Evolutionary conservation across 2,797 vertebrate genomes (phyloP).

Genomic region (Malurus splendens): DNA sequence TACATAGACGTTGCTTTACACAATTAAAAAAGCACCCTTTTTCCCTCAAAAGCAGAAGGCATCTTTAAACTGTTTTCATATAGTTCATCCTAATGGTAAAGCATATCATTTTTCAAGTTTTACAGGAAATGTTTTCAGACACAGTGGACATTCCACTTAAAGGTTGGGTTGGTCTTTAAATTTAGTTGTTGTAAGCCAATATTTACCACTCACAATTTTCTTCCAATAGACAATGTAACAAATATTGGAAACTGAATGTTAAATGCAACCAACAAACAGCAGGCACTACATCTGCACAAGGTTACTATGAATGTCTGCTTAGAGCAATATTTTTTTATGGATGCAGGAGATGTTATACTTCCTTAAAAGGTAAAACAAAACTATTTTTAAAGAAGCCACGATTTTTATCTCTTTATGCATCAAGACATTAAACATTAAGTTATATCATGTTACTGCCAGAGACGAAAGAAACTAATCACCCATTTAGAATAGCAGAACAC

Average conservation of each 20-base stretch:
- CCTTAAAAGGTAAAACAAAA: slow-evolving; percentile 41
- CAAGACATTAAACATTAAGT: slow-evolving; percentile 63
- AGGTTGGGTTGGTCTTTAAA: slow-evolving; percentile 15
- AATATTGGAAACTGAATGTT: not conserved
- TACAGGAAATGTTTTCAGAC: slow-evolving; percentile 80
- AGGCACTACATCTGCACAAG: slow-evolving; percentile 41
- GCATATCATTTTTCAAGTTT: slow-evolving; percentile 83
- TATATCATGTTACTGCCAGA: slow-evolving; percentile 59
- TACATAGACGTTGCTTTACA: slow-evolving; percentile 68
- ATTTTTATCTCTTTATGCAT: slow-evolving; percentile 56
- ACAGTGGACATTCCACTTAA: slow-evolving; percentile 44
- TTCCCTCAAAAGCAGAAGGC: slow-evolving; percentile 73
- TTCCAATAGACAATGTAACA: slow-evolving; percentile 28
- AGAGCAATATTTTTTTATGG: slow-evolving; percentile 14
- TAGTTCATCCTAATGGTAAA: slow-evolving; percentile 73
- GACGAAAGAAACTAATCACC: slow-evolving; percentile 63
- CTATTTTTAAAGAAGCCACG: slow-evolving; percentile 56
- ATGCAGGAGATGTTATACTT: slow-evolving; percentile 44
- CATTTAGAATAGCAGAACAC: slow-evolving; percentile 62
- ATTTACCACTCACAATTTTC: slow-evolving; percentile 24
- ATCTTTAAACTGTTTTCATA: slow-evolving; percentile 66
- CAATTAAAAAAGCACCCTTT: slow-evolving; percentile 76
- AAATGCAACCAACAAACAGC: slow-evolving; percentile 32
- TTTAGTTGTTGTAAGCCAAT: slow-evolving; percentile 24
- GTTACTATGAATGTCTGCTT: slow-evolving; percentile 46